A percentile compares a stretch with the other conserved stretches of the same genome.
phyloP scores from a whole-genome alignment of 2,113 vertebrate genomes.

The Origma solitaria region DNA sequence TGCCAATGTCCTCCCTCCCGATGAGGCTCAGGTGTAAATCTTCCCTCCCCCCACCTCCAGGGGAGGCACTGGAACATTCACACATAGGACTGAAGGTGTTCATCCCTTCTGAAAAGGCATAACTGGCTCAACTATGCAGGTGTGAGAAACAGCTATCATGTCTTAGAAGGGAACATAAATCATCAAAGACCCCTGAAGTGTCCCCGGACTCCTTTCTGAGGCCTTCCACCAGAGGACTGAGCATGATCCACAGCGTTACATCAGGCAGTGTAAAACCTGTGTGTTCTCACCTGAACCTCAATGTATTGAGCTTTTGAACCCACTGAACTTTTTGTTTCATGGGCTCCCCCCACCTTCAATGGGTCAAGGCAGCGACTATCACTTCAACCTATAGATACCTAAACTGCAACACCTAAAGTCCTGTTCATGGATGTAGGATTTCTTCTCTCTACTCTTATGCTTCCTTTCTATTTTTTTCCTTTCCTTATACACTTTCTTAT shows the following conservation, averaged over 20 bases:
- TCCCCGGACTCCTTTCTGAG: not conserved
- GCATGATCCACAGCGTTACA: not conserved
- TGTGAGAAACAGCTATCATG: not conserved
- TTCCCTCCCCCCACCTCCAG: accelerated
- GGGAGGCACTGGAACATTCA: not conserved
- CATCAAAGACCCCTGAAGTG: not conserved
- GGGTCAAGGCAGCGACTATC: not conserved
- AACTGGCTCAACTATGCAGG: not conserved
- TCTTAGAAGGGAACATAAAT: not conserved
- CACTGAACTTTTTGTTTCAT: not conserved
- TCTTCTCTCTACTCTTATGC: not conserved
- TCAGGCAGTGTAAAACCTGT: not conserved
- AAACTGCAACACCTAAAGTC: not conserved
- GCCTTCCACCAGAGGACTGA: not conserved
- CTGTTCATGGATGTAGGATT: not conserved
- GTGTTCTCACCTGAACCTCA: not conserved
- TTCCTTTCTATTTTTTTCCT: not conserved
- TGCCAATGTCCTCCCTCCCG: not conserved
- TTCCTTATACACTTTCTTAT: not conserved
- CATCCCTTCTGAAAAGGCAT: not conserved
- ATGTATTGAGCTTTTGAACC: not conserved
- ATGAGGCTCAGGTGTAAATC: not conserved
- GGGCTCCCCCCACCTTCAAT: no score
- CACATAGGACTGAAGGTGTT: not conserved
- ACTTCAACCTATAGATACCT: not conserved